Conservation (phyloP, 1,140 invertebrate species). For the Neocloeon triangulifer region DNA sequence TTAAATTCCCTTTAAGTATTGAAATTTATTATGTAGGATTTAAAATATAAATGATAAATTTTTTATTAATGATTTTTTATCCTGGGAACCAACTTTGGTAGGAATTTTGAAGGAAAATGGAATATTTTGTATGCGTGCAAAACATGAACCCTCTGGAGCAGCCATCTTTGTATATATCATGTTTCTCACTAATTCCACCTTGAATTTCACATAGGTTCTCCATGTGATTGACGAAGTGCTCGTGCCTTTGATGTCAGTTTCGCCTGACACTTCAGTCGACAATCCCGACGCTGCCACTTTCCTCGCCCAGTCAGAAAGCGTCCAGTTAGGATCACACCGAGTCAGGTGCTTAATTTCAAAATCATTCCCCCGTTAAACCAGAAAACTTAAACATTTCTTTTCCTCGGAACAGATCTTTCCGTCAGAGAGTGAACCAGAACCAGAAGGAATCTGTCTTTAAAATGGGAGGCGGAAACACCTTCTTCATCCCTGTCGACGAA, state of each 20-base stretch:
- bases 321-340: constrained; percentile 36
- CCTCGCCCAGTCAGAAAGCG: constrained; percentile 44
- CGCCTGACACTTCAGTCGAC: constrained; percentile 32
- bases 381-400: background rate
- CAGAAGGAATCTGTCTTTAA: constrained; percentile 51
- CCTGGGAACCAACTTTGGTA: background rate
- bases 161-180: too few relatives aligned
- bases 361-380: too few relatives aligned
- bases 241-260: constrained; percentile 36
- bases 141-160: too few relatives aligned
- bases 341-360: too few relatives aligned
- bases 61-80: constrained; percentile 6
- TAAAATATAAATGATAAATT: background rate
- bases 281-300: constrained; percentile 60
- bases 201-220: constrained; percentile 36
- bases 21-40: background rate
- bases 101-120: background rate
- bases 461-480: constrained; percentile 55
- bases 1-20: too few relatives aligned
- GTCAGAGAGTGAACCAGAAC: constrained; percentile 40
- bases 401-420: constrained; percentile 34
- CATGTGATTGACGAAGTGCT: constrained; percentile 64
- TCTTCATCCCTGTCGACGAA: constrained; percentile 76
- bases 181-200: too few relatives aligned
- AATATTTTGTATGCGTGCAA: constrained; percentile 2